A percentile compares a stretch with the other conserved stretches of the same genome.
These are phyloP conservation scores for Chlorospingus semifuscus DNA, from an alignment of 2,797 vertebrate genomes.

Conservation along the genomic window DNA sequence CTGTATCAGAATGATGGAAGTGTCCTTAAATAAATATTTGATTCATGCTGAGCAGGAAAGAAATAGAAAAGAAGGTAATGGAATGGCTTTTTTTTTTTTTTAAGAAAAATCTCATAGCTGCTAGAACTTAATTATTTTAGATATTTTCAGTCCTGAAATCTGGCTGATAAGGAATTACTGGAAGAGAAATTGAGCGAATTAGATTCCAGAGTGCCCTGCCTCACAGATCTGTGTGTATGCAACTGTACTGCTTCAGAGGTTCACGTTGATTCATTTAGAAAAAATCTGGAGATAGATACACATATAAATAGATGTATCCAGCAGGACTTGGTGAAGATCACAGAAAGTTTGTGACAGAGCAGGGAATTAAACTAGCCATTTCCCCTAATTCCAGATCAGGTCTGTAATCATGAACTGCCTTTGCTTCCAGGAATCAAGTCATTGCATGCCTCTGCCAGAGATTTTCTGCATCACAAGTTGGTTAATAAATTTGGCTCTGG, in stretches of 20 bases:
- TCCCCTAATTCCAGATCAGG: background rate
- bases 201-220: background rate
- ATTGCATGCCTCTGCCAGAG: background rate
- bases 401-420: background rate
- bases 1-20: background rate
- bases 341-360: background rate
- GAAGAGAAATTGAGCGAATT: background rate
- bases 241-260: background rate
- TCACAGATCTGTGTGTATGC: background rate
- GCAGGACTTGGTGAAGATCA: background rate
- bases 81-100: background rate
- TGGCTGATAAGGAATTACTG: background rate
- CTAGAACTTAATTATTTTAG: background rate
- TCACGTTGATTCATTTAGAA: background rate
- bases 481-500: background rate
- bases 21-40: background rate
- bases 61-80: background rate
- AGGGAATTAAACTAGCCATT: constrained; percentile 2
- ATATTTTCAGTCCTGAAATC: background rate
- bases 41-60: background rate
- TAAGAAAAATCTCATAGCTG: background rate
- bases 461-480: background rate
- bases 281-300: background rate
- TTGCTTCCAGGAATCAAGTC: background rate
- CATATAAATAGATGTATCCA: background rate